These are phyloP conservation scores for Drosophila paulistorum DNA, from an alignment of 1,140 invertebrate species.

Conservation along the genomic window DNA sequence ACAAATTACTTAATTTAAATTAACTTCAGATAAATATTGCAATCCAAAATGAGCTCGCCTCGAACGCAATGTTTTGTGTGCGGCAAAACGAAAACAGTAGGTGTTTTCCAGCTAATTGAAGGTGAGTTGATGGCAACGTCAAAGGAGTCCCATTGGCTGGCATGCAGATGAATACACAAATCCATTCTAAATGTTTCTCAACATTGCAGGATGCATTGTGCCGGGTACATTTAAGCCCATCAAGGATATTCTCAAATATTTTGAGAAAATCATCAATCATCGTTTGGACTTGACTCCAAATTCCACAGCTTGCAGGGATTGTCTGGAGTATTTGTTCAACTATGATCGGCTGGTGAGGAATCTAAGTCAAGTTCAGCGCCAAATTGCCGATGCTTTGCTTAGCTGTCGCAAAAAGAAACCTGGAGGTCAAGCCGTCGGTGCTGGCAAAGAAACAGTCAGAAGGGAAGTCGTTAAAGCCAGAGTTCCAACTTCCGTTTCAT, in stretches of 20 bases:
- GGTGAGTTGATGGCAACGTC: slow-evolving; percentile 23
- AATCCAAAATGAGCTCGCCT: slow-evolving; percentile 48
- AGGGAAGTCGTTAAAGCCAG: slow-evolving; percentile 32
- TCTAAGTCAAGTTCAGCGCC: slow-evolving; percentile 65
- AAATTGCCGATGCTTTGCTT: slow-evolving; percentile 59
- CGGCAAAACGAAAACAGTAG: slow-evolving; percentile 62
- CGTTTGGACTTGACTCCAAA: slow-evolving; percentile 54
- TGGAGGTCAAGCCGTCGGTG: neutral
- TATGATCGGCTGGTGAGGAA: slow-evolving; percentile 63
- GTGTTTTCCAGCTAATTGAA: slow-evolving; percentile 68
- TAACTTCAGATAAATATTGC: neutral
- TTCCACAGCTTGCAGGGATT: slow-evolving; percentile 58
- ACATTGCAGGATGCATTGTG: slow-evolving; percentile 60
- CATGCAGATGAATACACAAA: neutral
- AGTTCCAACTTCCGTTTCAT: slow-evolving; percentile 20
- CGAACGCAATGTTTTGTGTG: slow-evolving; percentile 67
- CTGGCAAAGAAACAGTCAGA: slow-evolving; percentile 24
- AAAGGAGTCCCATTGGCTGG: neutral
- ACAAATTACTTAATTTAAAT: slow-evolving; percentile 30
- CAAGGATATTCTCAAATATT: slow-evolving; percentile 66
- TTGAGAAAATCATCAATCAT: slow-evolving; percentile 68
- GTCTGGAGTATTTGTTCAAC: slow-evolving; percentile 65
- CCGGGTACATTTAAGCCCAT: slow-evolving; percentile 71
- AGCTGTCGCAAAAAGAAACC: slow-evolving; percentile 50
- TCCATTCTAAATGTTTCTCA: slow-evolving; percentile 1